Evolutionary conservation across 1,140 invertebrate genomes (phyloP).

Genomic region (Wasmannia auropunctata): DNA sequence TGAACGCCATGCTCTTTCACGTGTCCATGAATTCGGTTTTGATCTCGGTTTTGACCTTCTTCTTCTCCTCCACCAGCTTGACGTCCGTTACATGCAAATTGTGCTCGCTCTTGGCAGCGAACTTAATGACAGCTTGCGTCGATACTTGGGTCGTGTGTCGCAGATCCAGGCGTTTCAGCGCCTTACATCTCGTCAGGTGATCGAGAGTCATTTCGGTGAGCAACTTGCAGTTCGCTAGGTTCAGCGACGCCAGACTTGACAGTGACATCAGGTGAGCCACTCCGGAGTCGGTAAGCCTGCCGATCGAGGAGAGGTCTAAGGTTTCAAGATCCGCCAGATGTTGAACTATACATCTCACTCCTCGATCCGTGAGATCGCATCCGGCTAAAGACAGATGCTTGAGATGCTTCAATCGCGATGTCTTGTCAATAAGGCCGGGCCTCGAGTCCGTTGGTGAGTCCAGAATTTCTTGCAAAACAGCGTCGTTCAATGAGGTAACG

Average conservation of each 20-base stretch:
- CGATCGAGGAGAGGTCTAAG: conserved; percentile 94
- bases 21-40: conserved; percentile 62
- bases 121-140: conserved; percentile 92
- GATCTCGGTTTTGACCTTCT: conserved; percentile 69
- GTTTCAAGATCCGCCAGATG: conserved; percentile 90
- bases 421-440: conserved; percentile 92
- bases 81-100: conserved; percentile 91
- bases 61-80: conserved; percentile 88
- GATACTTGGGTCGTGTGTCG: conserved; percentile 92
- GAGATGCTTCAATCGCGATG: conserved; percentile 92
- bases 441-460: conserved; percentile 94
- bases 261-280: conserved; percentile 92
- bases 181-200: conserved; percentile 89
- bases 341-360: conserved; percentile 92
- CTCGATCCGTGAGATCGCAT: conserved; percentile 95
- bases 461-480: conserved; percentile 92
- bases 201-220: conserved; percentile 93
- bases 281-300: conserved; percentile 94
- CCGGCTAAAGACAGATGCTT: conserved; percentile 92
- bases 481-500: conserved; percentile 93
- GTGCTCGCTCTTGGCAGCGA: conserved; percentile 91
- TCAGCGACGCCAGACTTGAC: conserved; percentile 87
- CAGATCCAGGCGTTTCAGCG: conserved; percentile 89
- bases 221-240: conserved; percentile 92
- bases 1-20: conserved; percentile 64